A percentile compares a stretch with the other conserved stretches of the same genome.
Conservation (phyloP, 2,888 invertebrate genomes). For the Tuberolachnus salignus region DNA sequence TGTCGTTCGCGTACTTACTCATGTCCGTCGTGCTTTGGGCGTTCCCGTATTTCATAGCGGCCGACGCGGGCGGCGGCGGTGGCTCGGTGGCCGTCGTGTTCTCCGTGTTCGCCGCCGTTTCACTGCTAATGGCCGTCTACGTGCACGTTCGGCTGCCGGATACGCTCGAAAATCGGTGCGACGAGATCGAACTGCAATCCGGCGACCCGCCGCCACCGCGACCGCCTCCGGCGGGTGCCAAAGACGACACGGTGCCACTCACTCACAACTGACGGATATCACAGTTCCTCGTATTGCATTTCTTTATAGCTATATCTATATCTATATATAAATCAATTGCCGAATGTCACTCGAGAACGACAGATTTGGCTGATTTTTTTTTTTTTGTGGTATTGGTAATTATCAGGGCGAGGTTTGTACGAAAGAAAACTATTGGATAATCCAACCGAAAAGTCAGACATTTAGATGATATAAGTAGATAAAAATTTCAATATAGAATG, state of each 20-base stretch:
- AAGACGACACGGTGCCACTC: neutral
- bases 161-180: constrained; percentile 67
- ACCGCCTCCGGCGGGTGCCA: neutral
- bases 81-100: constrained; percentile 59
- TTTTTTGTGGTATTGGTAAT: no score
- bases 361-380: no score
- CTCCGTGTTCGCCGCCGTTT: constrained; percentile 64
- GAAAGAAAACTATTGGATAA: no score
- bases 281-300: no score
- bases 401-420: no score
- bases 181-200: constrained; percentile 65
- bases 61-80: neutral
- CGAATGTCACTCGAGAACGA: no score
- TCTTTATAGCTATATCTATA: no score
- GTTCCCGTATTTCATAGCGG: constrained; percentile 65
- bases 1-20: constrained; percentile 66
- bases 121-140: constrained; percentile 64
- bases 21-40: constrained; percentile 67
- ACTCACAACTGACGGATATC: no score
- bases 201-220: constrained; percentile 12
- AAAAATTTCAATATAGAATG: no score
- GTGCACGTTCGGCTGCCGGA: constrained; percentile 67
- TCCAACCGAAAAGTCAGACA: no score
- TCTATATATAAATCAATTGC: no score
- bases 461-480: no score